These are phyloP conservation scores for Caradrina kadenii DNA, from an alignment of 2,888 invertebrate species.

Conservation along the genomic window DNA sequence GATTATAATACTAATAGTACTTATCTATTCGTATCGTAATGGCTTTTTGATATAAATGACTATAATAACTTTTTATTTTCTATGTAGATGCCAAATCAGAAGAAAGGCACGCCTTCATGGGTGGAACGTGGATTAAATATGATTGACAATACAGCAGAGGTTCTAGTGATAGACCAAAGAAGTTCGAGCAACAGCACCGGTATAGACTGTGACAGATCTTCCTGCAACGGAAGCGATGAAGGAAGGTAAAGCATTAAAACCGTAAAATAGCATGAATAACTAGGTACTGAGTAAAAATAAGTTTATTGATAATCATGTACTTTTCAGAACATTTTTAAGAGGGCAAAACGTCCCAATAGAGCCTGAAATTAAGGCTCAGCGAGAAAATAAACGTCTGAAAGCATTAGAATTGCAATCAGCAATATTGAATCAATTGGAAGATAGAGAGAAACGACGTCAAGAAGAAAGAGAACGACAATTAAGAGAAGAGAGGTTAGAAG, in stretches of 20 bases:
- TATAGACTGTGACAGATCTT: conserved; percentile 85
- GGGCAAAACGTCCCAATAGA: conserved; percentile 97
- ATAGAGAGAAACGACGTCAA: conserved; percentile 93
- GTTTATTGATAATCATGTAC: background rate
- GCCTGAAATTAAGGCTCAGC: conserved; percentile 94
- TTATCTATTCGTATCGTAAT: conserved; percentile 21
- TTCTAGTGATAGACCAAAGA: conserved; percentile 90
- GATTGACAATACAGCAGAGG: conserved; percentile 88
- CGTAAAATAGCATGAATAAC: background rate
- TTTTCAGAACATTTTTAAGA: conserved; percentile 92
- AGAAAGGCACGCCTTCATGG: conserved; percentile 90
- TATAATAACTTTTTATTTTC: conserved; percentile 30
- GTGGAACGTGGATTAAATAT: conserved; percentile 90
- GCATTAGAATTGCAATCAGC: conserved; percentile 96
- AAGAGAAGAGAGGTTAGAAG: conserved; percentile 95
- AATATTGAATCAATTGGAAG: conserved; percentile 95
- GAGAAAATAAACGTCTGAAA: conserved; percentile 95
- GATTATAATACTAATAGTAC: conserved; percentile 21
- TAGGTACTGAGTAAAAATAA: background rate
- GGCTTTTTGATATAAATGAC: conserved; percentile 27
- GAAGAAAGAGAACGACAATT: conserved; percentile 94
- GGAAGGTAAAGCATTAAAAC: conserved; percentile 77
- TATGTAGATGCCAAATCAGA: conserved; percentile 86
- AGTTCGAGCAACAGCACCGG: conserved; percentile 85
- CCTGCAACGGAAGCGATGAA: conserved; percentile 87